phyloP scores from a whole-genome alignment of 2,888 invertebrate genomes.

The Coleophora deauratella region DNA sequence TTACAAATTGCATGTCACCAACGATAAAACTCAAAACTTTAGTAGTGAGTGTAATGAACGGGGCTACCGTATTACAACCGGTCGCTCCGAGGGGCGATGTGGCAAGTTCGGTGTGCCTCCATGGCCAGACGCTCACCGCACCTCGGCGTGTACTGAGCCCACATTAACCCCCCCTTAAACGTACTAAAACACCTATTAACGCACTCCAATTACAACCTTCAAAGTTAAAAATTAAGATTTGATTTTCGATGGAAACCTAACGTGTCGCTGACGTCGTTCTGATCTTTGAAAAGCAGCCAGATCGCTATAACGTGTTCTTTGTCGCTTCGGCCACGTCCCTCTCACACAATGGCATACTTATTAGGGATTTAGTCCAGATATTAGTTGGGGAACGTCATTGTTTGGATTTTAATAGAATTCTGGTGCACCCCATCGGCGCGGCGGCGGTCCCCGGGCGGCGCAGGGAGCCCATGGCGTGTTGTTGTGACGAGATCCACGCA shows the following conservation, averaged over 20 bases:
- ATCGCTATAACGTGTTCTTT: conserved; percentile 73
- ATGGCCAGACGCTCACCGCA: conserved; percentile 72
- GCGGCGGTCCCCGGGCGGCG: conserved; percentile 44
- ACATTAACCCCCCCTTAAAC: conserved; percentile 24
- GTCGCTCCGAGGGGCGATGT: conserved; percentile 68
- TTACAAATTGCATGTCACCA: conserved; percentile 34
- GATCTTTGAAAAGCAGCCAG: conserved; percentile 27
- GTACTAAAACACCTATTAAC: conserved; percentile 22
- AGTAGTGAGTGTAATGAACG: conserved; percentile 66
- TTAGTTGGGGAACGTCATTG: conserved; percentile 73
- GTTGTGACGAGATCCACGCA: conserved; percentile 25
- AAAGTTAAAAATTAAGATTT: neutral
- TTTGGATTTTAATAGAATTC: conserved; percentile 73
- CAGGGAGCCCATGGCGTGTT: conserved; percentile 5
- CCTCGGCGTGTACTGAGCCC: conserved; percentile 59
- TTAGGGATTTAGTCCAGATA: conserved; percentile 75
- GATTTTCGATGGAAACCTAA: conserved; percentile 14
- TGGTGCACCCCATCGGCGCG: conserved; percentile 57
- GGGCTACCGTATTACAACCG: conserved; percentile 62
- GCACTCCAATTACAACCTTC: conserved; percentile 23
- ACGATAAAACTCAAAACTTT: conserved; percentile 44
- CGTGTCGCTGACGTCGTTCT: conserved; percentile 1
- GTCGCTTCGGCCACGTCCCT: conserved; percentile 68
- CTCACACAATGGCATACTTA: conserved; percentile 74
- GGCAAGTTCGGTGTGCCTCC: conserved; percentile 72